phyloP scores from a whole-genome alignment of 2,888 invertebrate species.

The Rhagonycha lutea region DNA sequence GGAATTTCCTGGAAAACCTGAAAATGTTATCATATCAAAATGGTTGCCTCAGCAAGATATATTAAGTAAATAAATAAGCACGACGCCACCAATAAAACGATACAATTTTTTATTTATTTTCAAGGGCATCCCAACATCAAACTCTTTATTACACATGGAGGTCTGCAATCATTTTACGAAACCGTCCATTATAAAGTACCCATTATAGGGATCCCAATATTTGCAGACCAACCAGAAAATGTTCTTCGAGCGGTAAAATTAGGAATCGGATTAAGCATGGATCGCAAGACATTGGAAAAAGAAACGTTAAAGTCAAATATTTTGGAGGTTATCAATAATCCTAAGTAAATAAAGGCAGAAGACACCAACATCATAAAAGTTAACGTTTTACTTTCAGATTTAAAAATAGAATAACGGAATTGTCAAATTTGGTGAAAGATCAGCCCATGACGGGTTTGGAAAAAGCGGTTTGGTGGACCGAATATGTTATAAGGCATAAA shows the following conservation, averaged over 20 bases:
- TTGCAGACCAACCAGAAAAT: constrained; percentile 41
- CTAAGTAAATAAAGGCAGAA: constrained; percentile 8
- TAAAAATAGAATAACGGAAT: constrained; percentile 26
- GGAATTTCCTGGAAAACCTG: background rate
- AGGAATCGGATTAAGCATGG: constrained; percentile 44
- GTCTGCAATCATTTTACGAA: constrained; percentile 41
- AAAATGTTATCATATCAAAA: background rate
- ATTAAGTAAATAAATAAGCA: too few species aligned
- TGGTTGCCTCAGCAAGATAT: background rate
- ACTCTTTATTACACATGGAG: constrained; percentile 16
- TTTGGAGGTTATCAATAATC: constrained; percentile 24
- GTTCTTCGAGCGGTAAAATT: background rate
- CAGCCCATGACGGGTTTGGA: constrained; percentile 39
- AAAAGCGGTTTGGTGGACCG: constrained; percentile 42
- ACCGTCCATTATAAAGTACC: constrained; percentile 38
- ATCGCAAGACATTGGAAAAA: constrained; percentile 43
- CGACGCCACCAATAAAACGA: too few species aligned
- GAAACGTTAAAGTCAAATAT: constrained; percentile 43
- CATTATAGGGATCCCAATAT: constrained; percentile 41
- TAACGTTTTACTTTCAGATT: constrained; percentile 34
- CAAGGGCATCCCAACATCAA: constrained; percentile 2
- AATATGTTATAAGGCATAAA: constrained; percentile 41
- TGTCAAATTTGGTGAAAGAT: constrained; percentile 33
- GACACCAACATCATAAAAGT: background rate
- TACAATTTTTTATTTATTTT: background rate